Evolutionary conservation across 2,888 invertebrate genomes (phyloP), one percentile per base, ranked within the genome.

Genomic region (Zygaena filipendulae): DNA sequence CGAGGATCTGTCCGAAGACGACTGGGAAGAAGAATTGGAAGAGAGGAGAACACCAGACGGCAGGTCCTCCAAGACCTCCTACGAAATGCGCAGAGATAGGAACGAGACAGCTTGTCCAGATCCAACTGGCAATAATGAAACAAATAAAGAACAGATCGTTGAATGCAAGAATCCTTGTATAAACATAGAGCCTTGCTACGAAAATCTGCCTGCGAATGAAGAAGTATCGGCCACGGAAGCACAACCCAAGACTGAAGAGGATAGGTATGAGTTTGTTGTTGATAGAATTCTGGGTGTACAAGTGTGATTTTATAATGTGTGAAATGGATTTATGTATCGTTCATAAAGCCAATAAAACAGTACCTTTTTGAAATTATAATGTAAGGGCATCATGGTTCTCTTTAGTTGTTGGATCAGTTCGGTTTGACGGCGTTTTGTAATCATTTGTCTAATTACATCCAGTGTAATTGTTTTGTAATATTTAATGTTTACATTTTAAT

Each of bases 211-310:
- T 13, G 32, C 21, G 11, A 34, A 32, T 63, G 49, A 80, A 27
- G 59, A 82, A 74, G 40, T 72, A 59, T 47, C 56, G 53, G 66
- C 64, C 24, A 39, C 41, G 8, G 40, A 41, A 19, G 18, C 23
- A 1, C 52, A 54, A 36, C 42, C 32, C 36, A 72, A 74, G 68
- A 62, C 67, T 66, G 77, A 69, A 42, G 69, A 71, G 36, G 83
- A 82, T 51, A 86, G 87, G 60, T 91, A 87, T 69, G 89, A 90
- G 43, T 91, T 91, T 68, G 89, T 91, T 42, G 88, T 92, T 42
- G 92, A 92, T 72, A 84, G 91, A 64, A 88, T 86, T 35, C 82
- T 91, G 51, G 92, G 92, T 55, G 92, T 92, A 46, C 92, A 92
- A 79, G 92, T 92, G 57, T 92, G 82, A 84, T 23, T 24, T 33